Percentiles rank a stretch among this genome's conserved stretches.
These are phyloP conservation scores for Polymixis lichenea DNA, from an alignment of 2,888 invertebrate species.

Conservation along the genomic window DNA sequence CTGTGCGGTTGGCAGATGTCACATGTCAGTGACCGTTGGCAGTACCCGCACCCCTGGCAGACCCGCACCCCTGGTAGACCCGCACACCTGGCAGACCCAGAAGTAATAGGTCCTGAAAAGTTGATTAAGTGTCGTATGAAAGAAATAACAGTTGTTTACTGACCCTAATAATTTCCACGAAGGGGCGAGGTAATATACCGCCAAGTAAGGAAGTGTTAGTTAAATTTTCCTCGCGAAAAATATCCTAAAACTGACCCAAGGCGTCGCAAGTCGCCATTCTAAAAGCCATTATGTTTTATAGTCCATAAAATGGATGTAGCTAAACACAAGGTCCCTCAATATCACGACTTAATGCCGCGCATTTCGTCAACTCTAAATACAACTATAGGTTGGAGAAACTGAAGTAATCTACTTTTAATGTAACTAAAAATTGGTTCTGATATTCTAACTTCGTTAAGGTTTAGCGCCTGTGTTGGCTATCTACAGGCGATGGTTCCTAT, in stretches of 20 bases:
- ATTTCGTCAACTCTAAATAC: conserved; percentile 63
- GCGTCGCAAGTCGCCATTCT: conserved; percentile 67
- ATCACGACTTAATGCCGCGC: conserved; percentile 68
- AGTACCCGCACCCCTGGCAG: too few relatives aligned
- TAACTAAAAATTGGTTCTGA: not conserved
- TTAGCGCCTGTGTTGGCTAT: too few relatives aligned
- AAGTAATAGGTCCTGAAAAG: too few relatives aligned
- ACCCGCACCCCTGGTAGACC: too few relatives aligned
- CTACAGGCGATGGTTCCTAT: too few relatives aligned
- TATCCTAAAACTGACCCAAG: conserved; percentile 62
- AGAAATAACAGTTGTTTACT: not conserved
- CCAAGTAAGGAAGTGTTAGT: not conserved
- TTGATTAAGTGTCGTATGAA: too few relatives aligned
- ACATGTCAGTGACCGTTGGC: too few relatives aligned
- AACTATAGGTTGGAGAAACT: not conserved
- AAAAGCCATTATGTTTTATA: conserved; percentile 77
- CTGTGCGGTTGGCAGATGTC: too few relatives aligned
- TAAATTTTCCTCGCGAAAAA: conserved; percentile 51
- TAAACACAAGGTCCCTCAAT: conserved; percentile 63
- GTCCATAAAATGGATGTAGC: conserved; percentile 65
- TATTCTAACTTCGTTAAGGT: too few relatives aligned
- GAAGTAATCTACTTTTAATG: not conserved
- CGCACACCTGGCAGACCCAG: too few relatives aligned
- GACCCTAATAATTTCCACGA: not conserved
- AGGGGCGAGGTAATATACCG: not conserved